Base-by-base conservation (phyloP, 1,140 invertebrate genomes). In the Procambarus clarkii region DNA sequence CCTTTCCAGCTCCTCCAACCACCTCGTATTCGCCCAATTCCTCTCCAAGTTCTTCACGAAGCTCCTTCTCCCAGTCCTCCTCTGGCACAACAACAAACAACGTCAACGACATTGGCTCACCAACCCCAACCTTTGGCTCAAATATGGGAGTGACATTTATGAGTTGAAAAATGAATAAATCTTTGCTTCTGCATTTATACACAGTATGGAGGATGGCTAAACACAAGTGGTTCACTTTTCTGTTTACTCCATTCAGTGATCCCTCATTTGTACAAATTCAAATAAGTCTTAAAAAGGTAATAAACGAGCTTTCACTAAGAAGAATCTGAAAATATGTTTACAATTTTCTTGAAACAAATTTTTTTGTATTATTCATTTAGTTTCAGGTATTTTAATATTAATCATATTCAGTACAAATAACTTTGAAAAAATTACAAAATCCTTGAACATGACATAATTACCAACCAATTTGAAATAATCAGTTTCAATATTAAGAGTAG, bases 21-120 rank as follows among this genome's bases (percentile, higher is more conserved):
- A 98, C 97, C 94, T 98, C 98, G 94, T 97, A 98, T 94, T 98
- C 98, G 95, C 98, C 97, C 92, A 98, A 95, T 95, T 98, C 98
- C 80, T 97, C 97, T 94, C 98, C 97, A 94, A 98, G 95, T 95
- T 98, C 98, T 94, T 97, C 97, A 95, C 98, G 98, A 97, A 98
- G 98, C 95, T 98, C 97, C 95, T 98, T 97, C 69, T 85, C 83
- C 83, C 83, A 85, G 83, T 85, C 83, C 96, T 98, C 97, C 85
- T 54, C 91, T 93, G 84, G 84, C 79, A 92, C 69, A 86, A 85
- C 83, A 85, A 85, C 83, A 85, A 85, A 74, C 45, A 85, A 85
- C 83, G 83, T 85, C 83, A 85, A 85, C 60, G 48, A 85, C 60
- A 69, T n/a, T 85, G 83, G 83, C 60, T 74, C 69, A 74, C 46